Evolutionary conservation across 1,140 invertebrate species (phyloP).

Genomic region (Ectropis grisescens): DNA sequence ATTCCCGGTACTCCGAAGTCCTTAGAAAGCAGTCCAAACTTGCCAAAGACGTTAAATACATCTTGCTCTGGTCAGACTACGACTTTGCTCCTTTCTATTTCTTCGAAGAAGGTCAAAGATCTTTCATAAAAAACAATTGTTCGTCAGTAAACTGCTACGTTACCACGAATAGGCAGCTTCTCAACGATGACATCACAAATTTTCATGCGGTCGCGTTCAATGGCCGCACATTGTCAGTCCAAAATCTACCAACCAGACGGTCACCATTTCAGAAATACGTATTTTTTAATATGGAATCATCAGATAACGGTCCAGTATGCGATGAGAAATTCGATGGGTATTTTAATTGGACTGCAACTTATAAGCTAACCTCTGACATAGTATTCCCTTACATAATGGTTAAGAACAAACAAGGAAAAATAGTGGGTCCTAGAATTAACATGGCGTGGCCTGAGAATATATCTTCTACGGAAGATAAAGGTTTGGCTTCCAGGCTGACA

Average conservation of each 20-base stretch:
- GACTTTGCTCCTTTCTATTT: slow-evolving; percentile 34
- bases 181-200: slow-evolving; percentile 36
- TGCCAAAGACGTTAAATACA: slow-evolving; percentile 30
- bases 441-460: slow-evolving; percentile 36
- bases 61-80: slow-evolving; percentile 35
- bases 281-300: slow-evolving; percentile 66
- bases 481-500: slow-evolving; percentile 15
- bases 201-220: slow-evolving; percentile 63
- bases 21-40: slow-evolving; percentile 29
- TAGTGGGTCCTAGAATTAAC: slow-evolving; percentile 41
- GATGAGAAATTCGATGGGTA: slow-evolving; percentile 32
- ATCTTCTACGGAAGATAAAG: slow-evolving; percentile 13
- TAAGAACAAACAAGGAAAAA: slow-evolving; percentile 27
- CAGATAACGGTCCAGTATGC: slow-evolving; percentile 54
- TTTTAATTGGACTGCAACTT: slow-evolving; percentile 76
- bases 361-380: slow-evolving; percentile 71
- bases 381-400: slow-evolving; percentile 61
- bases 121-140: slow-evolving; percentile 45
- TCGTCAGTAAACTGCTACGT: slow-evolving; percentile 42
- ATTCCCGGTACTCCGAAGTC: slow-evolving; percentile 34
- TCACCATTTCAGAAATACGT: slow-evolving; percentile 60
- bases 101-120: slow-evolving; percentile 27
- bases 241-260: slow-evolving; percentile 38
- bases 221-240: slow-evolving; percentile 28
- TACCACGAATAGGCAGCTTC: slow-evolving; percentile 30